These are phyloP conservation scores for Lateolabrax maculatus DNA, from an alignment of 2,797 vertebrate species.

Conservation along the genomic window DNA sequence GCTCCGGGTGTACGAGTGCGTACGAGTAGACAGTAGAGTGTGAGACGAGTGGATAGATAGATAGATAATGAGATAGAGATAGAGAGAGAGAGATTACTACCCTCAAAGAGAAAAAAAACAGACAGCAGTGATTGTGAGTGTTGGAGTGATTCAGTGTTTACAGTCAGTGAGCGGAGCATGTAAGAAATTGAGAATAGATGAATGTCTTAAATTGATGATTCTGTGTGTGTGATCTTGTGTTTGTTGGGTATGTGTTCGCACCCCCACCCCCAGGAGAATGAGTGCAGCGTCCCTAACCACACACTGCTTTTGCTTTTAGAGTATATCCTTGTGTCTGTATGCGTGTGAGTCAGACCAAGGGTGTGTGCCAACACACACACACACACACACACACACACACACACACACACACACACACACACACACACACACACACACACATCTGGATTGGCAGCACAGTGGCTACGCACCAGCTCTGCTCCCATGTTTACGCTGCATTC, in stretches of 20 bases:
- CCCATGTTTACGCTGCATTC: conserved; percentile 39
- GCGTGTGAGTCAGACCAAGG: conserved; percentile 27
- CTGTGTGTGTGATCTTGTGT: background rate
- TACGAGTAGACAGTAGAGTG: too few relatives aligned
- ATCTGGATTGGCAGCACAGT: conserved; percentile 23
- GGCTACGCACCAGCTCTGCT: conserved; percentile 19
- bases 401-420: too few relatives aligned
- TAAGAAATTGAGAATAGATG: conserved; percentile 1
- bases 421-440: conserved; percentile 7
- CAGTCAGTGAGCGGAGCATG: conserved; percentile 3
- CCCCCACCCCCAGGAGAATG: too few relatives aligned
- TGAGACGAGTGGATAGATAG: conserved; percentile 32
- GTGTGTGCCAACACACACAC: too few relatives aligned
- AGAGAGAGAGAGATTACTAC: conserved; percentile 12
- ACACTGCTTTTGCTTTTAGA: conserved; percentile 11
- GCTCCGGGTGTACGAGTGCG: conserved; percentile 54
- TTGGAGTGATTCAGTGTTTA: conserved; percentile 33
- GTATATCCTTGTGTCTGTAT: background rate
- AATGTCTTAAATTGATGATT: background rate
- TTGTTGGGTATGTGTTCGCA: background rate
- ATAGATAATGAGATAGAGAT: conserved; percentile 15
- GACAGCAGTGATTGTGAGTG: conserved; percentile 13
- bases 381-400: too few relatives aligned
- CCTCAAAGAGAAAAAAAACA: conserved; percentile 24
- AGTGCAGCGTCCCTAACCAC: background rate